phyloP scores from a whole-genome alignment of 2,113 vertebrate genomes.

The Marmota flaviventris region DNA sequence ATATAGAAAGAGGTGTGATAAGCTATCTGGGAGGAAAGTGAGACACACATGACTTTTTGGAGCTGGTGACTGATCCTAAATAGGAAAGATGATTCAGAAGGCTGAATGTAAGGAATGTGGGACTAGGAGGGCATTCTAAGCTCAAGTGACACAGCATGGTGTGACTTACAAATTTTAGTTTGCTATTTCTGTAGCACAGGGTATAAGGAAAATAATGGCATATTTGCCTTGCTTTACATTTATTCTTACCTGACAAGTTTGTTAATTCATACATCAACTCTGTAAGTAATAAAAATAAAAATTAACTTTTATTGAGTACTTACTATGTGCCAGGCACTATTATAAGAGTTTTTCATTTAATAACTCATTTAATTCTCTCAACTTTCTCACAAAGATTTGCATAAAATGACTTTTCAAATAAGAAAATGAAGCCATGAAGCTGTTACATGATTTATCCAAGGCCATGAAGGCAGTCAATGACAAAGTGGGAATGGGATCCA shows the following conservation, averaged over 20 bases:
- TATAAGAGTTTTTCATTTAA: not conserved
- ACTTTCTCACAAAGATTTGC: not conserved
- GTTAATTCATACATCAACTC: not conserved
- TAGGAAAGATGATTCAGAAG: not conserved
- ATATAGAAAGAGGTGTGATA: not conserved
- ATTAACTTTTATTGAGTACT: not conserved
- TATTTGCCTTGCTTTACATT: not conserved
- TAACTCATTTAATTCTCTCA: not conserved
- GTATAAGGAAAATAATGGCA: not conserved
- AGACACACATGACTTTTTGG: not conserved
- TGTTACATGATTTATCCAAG: not conserved
- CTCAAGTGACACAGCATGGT: not conserved
- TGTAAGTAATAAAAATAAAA: slow-evolving; percentile 4
- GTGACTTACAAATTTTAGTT: not conserved
- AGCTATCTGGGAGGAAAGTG: not conserved
- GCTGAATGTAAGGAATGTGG: not conserved
- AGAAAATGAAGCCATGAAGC: not conserved
- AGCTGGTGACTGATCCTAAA: not conserved
- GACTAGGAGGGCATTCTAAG: not conserved
- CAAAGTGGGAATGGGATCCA: not conserved
- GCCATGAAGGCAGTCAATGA: not conserved
- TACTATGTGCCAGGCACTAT: not conserved
- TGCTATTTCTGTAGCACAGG: not conserved
- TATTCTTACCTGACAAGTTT: not conserved
- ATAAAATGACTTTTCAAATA: not conserved